These are phyloP conservation scores for Drosophila subsilvestris DNA, from an alignment of 2,888 invertebrate genomes.

Conservation along the genomic window DNA sequence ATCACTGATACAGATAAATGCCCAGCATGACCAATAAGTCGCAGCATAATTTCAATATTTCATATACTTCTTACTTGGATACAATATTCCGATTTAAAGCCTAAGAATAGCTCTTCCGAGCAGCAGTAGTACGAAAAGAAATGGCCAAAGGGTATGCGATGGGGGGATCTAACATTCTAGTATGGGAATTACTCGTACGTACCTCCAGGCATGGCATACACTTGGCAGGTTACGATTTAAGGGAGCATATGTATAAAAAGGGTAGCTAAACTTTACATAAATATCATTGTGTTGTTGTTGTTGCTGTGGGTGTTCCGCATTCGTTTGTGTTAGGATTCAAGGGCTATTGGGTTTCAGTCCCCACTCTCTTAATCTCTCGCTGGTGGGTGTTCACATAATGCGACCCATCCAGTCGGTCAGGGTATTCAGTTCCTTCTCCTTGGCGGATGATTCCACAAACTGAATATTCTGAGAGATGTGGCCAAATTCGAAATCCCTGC, in stretches of 20 bases:
- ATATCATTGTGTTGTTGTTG: conserved; percentile 52
- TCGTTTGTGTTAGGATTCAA: conserved; percentile 28
- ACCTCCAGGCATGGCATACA: conserved; percentile 16
- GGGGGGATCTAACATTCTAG: conserved; percentile 1
- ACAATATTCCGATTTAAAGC: not conserved
- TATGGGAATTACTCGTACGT: not conserved
- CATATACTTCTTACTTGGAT: not conserved
- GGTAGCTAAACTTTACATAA: conserved; percentile 28
- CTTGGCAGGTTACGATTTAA: conserved; percentile 8
- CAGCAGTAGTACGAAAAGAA: not conserved
- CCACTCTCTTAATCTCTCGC: not conserved
- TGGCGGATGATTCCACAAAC: conserved; percentile 88
- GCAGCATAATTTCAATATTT: not conserved
- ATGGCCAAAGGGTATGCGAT: not conserved
- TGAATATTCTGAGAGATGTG: conserved; percentile 89
- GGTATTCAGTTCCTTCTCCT: conserved; percentile 87
- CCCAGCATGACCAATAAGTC: not conserved
- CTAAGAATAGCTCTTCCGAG: not conserved
- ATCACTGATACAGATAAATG: too few species aligned
- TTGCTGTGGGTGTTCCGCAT: conserved; percentile 24
- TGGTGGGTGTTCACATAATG: conserved; percentile 65
- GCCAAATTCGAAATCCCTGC: conserved; percentile 93
- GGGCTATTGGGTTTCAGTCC: conserved; percentile 35
- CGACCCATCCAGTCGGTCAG: conserved; percentile 90
- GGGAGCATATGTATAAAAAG: conserved; percentile 19